A percentile compares a stretch with the other conserved stretches of the same genome.
Conservation (phyloP, 2,888 invertebrate species). For the Disparrhopalites patrizii region DNA sequence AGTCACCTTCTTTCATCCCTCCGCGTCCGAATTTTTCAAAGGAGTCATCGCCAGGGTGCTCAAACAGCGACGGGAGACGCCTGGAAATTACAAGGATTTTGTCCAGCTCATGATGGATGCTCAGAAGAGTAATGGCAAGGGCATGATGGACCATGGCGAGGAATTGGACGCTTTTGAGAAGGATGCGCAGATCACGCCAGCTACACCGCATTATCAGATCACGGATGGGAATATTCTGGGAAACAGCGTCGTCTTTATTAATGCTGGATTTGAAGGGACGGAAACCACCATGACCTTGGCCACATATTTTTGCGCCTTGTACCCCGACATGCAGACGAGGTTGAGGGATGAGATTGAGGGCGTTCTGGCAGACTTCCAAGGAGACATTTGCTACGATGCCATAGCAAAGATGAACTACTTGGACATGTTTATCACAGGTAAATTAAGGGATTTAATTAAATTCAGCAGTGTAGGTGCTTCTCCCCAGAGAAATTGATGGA, state of each 20-base stretch:
- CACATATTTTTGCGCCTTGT: conserved; percentile 8
- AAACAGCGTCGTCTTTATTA: conserved; percentile 14
- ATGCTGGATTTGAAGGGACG: conserved; percentile 20
- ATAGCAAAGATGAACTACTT: conserved; percentile 15
- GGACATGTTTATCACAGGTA: conserved; percentile 22
- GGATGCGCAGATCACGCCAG: neutral
- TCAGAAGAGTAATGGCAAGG: conserved; percentile 19
- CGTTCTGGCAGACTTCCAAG: neutral
- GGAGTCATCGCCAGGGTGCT: conserved; percentile 29
- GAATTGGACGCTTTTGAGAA: neutral
- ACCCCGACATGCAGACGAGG: conserved; percentile 10
- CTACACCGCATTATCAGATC: neutral
- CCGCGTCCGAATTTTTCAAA: conserved; percentile 33
- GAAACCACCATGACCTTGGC: conserved; percentile 3
- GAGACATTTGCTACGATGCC: conserved; percentile 15
- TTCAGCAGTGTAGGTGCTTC: neutral
- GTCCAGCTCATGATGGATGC: conserved; percentile 39
- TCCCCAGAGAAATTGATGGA: too few species aligned
- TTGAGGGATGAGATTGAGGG: conserved; percentile 8
- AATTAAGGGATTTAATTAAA: neutral
- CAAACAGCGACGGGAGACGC: conserved; percentile 21
- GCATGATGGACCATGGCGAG: neutral
- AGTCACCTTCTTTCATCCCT: conserved; percentile 20
- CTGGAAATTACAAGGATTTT: conserved; percentile 37
- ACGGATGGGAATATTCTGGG: conserved; percentile 13